A percentile compares a stretch with the other conserved stretches of the same genome.
Evolutionary conservation across 2,888 invertebrate species (phyloP).

Genomic region (Bhutanitis thaidina): DNA sequence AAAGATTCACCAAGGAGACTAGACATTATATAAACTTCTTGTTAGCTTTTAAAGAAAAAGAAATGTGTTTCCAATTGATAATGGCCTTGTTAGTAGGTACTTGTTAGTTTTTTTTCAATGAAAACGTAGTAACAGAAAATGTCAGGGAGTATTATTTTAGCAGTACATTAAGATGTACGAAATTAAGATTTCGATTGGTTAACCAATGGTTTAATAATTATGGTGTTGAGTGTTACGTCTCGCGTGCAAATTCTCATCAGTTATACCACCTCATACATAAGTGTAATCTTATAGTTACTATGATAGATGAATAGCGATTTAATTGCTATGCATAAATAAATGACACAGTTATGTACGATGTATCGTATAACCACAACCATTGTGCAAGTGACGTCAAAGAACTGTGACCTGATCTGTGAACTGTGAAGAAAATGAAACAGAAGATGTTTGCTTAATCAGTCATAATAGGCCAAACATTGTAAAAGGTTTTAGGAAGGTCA

Average conservation of each 20-base stretch:
- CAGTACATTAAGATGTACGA: too few species aligned
- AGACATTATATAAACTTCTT: too few species aligned
- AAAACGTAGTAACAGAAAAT: too few species aligned
- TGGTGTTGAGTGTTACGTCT: background rate
- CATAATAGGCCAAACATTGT: conserved; percentile 1
- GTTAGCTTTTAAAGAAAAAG: too few species aligned
- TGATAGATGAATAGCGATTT: background rate
- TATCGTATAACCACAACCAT: background rate
- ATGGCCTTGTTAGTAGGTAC: too few species aligned
- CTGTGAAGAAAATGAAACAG: background rate
- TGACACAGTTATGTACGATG: background rate
- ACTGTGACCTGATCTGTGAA: too few species aligned
- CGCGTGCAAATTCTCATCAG: background rate
- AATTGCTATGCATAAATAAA: background rate
- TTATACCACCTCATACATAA: background rate
- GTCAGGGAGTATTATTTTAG: too few species aligned
- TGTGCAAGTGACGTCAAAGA: background rate
- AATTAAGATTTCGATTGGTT: too few species aligned
- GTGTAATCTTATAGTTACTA: background rate
- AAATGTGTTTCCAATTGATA: too few species aligned
- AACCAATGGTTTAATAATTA: background rate
- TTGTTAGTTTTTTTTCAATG: too few species aligned
- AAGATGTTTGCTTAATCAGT: conserved; percentile 3
- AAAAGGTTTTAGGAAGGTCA: conserved; percentile 6
- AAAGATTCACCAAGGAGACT: too few species aligned